Percentiles rank a stretch among this genome's conserved stretches.
These are phyloP conservation scores for Eutrigla gurnardus DNA, from an alignment of 2,797 vertebrate genomes.

Conservation along the genomic window DNA sequence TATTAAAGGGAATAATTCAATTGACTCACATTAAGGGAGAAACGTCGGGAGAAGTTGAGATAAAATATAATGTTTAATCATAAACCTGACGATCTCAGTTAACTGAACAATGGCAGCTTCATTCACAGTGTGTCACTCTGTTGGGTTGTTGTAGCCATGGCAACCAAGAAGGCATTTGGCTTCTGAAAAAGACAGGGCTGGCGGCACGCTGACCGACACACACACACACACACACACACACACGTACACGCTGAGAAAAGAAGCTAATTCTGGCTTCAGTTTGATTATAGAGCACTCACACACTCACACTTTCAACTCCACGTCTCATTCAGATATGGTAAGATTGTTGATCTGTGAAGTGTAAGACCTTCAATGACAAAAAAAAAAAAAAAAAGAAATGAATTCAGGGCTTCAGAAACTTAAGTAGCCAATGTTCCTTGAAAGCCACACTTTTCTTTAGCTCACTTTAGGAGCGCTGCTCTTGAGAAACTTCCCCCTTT, in stretches of 20 bases:
- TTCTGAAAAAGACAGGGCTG: conserved; percentile 62
- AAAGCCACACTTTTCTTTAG: conserved; percentile 34
- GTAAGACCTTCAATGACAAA: background rate
- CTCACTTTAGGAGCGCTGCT: conserved; percentile 30
- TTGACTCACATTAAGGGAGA: background rate
- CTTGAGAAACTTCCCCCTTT: conserved; percentile 25
- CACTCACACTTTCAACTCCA: background rate
- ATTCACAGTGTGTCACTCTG: conserved; percentile 23
- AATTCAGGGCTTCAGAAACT: conserved; percentile 31
- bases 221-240: conserved; percentile 14
- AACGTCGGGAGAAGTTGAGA: background rate
- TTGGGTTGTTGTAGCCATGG: conserved; percentile 62
- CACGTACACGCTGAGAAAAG: conserved; percentile 6
- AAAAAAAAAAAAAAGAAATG: background rate
- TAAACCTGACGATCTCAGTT: background rate
- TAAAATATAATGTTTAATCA: conserved; percentile 3
- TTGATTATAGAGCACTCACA: background rate
- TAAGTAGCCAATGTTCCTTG: conserved; percentile 29
- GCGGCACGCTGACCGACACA: conserved; percentile 32
- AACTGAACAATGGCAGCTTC: conserved; percentile 3
- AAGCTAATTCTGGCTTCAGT: background rate
- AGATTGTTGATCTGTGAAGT: conserved; percentile 1
- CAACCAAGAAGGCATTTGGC: conserved; percentile 58
- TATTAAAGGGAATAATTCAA: background rate
- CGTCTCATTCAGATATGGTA: background rate